A percentile compares a stretch with the other conserved stretches of the same genome.
Conservation (phyloP, 2,113 vertebrate genomes). For the Rhinogobius similis region DNA sequence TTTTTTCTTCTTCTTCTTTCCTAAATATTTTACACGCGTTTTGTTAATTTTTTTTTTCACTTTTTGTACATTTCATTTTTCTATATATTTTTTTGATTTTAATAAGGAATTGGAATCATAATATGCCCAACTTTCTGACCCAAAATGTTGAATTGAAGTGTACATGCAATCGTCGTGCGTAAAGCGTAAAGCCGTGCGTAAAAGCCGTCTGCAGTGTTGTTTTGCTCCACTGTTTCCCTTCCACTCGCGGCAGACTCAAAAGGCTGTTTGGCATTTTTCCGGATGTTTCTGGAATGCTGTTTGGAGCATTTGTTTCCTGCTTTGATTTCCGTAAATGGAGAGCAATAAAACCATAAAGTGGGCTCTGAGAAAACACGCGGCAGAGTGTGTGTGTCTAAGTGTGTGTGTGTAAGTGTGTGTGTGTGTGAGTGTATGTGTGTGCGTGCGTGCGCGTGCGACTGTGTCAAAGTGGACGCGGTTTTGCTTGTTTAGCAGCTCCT, state of each 20-base stretch:
- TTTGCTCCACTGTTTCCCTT: constrained; percentile 23
- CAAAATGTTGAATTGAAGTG: not conserved
- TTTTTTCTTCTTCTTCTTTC: not conserved
- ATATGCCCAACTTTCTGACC: not conserved
- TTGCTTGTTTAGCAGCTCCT: constrained; percentile 42
- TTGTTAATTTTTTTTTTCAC: not conserved
- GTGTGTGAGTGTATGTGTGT: too few relatives aligned
- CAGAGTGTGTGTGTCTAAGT: constrained; percentile 13
- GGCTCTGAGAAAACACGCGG: constrained; percentile 62
- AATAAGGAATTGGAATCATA: not conserved
- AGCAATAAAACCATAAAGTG: constrained; percentile 76
- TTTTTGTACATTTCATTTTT: not conserved
- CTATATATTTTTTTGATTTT: not conserved
- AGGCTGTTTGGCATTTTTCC: constrained; percentile 52
- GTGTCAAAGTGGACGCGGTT: constrained; percentile 17
- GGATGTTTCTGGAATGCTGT: constrained; percentile 73
- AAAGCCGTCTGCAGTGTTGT: not conserved
- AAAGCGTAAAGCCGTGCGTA: not conserved
- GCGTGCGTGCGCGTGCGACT: too few relatives aligned
- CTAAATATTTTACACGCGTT: not conserved
- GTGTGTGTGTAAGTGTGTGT: not conserved
- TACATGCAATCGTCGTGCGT: not conserved
- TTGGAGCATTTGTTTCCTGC: constrained; percentile 74
- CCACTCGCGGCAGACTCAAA: constrained; percentile 26
- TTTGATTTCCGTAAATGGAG: constrained; percentile 75